These are phyloP conservation scores for Hippopotamyrus pictus DNA, from an alignment of 2,797 vertebrate genomes.

Conservation along the genomic window DNA sequence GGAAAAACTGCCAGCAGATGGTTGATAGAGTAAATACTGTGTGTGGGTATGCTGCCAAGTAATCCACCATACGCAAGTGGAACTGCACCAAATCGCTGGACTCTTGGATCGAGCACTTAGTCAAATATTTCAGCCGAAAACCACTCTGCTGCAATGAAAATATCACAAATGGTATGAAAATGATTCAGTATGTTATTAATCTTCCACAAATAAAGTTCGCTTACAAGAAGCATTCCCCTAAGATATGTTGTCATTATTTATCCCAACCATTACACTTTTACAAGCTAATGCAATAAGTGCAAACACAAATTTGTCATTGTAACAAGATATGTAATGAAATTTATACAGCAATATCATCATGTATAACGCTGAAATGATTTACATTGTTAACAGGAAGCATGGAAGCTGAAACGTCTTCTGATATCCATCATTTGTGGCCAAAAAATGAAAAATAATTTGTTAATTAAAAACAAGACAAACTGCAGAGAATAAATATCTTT, in stretches of 20 bases:
- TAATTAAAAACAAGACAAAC: not conserved
- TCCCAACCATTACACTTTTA: not conserved
- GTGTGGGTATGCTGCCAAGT: not conserved
- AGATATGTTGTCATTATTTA: not conserved
- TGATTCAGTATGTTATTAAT: not conserved
- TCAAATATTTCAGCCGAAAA: not conserved
- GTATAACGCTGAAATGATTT: not conserved
- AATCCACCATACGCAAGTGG: not conserved
- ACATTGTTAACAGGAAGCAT: not conserved
- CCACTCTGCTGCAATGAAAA: not conserved
- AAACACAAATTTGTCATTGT: not conserved
- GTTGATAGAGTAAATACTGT: not conserved
- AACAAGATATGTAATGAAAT: not conserved
- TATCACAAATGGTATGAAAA: not conserved
- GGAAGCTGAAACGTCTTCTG: not conserved
- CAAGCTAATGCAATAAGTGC: not conserved
- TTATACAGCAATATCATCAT: not conserved
- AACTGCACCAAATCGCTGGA: not conserved
- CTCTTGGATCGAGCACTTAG: not conserved
- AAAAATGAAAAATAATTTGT: not conserved
- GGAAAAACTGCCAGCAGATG: slow-evolving; percentile 5
- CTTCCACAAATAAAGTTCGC: not conserved
- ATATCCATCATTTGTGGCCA: not conserved
- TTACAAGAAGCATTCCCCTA: not conserved
- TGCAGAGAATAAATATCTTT: not conserved